These are phyloP conservation scores for Spilosoma lubricipeda DNA, from an alignment of 2,888 invertebrate species.

Conservation along the genomic window DNA sequence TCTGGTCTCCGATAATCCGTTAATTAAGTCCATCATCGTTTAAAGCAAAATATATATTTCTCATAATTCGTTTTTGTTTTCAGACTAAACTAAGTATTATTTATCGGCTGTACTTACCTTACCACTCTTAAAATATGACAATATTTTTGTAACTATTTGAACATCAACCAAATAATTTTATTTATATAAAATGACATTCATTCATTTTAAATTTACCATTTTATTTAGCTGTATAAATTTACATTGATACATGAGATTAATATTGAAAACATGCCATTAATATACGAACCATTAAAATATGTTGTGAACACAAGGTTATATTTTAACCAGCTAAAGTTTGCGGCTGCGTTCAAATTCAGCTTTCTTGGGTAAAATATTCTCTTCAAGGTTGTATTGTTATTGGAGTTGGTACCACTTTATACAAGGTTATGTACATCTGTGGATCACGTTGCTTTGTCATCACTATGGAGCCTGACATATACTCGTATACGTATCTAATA, in stretches of 20 bases:
- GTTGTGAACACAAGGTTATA: background rate
- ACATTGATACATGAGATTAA: background rate
- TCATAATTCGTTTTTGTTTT: too few species aligned
- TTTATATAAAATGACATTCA: background rate
- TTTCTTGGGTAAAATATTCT: background rate
- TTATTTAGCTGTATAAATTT: conserved; percentile 3
- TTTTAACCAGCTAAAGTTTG: background rate
- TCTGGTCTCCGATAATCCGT: too few species aligned
- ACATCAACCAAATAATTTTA: background rate
- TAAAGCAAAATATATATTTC: too few species aligned
- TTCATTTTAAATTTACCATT: background rate
- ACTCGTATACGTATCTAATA: background rate
- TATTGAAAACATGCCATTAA: background rate
- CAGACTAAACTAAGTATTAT: too few species aligned
- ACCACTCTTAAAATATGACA: background rate
- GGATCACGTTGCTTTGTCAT: background rate
- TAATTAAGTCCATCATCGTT: background rate
- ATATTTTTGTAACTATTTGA: too few species aligned
- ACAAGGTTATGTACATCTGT: background rate
- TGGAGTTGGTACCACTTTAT: conserved; percentile 1
- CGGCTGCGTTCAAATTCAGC: background rate
- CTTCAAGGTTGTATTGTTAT: background rate
- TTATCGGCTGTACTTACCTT: background rate
- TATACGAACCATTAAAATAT: background rate
- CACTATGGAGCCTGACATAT: conserved; percentile 3